Conservation (phyloP, 2,113 vertebrate genomes). For the Micronycteris hirsuta region DNA sequence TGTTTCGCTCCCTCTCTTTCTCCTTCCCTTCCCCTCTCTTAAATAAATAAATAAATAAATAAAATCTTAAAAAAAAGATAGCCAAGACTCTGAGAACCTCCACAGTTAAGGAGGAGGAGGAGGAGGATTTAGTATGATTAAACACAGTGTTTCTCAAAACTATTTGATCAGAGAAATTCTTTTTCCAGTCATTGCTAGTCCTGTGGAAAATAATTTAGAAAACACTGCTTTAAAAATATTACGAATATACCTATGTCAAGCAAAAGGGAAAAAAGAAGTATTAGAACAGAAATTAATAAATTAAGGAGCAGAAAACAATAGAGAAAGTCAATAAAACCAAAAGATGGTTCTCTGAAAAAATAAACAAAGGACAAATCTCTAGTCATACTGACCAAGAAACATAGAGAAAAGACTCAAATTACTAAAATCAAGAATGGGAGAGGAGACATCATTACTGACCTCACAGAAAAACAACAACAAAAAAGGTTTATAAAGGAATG, state of each 20-base stretch:
- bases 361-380: neutral
- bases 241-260: neutral
- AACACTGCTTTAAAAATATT: neutral
- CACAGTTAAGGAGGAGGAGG: neutral
- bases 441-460: neutral
- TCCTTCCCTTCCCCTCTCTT: too few relatives aligned
- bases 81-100: neutral
- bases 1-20: too few relatives aligned
- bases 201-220: neutral
- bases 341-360: neutral
- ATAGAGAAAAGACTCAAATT: neutral
- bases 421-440: neutral
- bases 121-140: neutral
- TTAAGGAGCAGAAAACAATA: neutral
- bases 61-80: too few relatives aligned
- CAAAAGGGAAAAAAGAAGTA: neutral
- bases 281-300: neutral
- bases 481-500: neutral
- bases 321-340: neutral
- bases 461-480: neutral
- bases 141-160: neutral
- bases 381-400: neutral
- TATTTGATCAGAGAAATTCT: neutral
- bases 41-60: too few relatives aligned
- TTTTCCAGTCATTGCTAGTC: neutral